Percentiles rank a stretch among this genome's conserved stretches.
Conservation (phyloP, 2,888 invertebrate species). For the Pandemis corylana region DNA sequence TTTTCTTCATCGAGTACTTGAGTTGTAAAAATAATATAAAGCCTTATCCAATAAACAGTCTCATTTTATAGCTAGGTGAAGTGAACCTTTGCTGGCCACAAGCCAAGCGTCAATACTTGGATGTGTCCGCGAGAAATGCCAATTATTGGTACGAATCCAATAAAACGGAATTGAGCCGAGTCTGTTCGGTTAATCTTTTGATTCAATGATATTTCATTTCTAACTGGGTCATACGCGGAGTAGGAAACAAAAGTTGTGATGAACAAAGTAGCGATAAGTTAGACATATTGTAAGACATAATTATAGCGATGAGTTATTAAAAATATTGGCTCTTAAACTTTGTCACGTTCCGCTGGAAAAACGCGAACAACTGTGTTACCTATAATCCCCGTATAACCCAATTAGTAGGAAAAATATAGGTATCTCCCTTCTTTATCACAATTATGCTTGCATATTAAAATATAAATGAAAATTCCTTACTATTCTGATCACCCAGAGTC, state of each 20-base stretch:
- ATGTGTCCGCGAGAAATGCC: conserved; percentile 23
- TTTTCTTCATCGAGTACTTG: no score
- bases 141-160: conserved; percentile 28
- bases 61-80: background rate
- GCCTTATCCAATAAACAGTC: conserved; percentile 8
- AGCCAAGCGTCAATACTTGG: conserved; percentile 23
- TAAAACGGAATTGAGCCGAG: background rate
- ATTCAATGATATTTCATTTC: background rate
- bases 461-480: background rate
- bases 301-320: no score
- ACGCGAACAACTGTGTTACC: no score
- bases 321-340: no score
- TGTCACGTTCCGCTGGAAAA: no score
- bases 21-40: background rate
- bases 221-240: background rate
- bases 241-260: no score
- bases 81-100: conserved; percentile 10
- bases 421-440: no score
- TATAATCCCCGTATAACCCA: no score
- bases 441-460: background rate
- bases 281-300: no score
- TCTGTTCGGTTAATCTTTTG: background rate
- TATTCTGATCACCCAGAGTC: conserved; percentile 1
- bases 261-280: no score
- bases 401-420: no score